Evolutionary conservation across 2,797 vertebrate species (phyloP), one percentile per base, ranked within the genome.

Genomic region (Catostomus latipinnis): DNA sequence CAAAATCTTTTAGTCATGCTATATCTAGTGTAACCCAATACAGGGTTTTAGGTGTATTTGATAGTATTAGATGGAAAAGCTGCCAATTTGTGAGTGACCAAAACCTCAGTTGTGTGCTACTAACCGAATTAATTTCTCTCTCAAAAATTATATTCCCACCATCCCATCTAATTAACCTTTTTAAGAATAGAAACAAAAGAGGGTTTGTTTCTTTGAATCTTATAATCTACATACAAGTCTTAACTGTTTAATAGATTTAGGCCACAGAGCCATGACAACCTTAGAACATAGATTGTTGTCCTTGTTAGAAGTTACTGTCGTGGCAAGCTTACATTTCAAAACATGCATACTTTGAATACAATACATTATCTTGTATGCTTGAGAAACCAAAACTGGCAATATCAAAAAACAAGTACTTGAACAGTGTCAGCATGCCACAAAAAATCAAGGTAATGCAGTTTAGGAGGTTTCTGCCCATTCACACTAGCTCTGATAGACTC

Each of bases 221-320:
- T 69, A 4, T 22, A 74, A 62, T 71, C 12, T 50, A 65, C 60
- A 80, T 13, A 9, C 66, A 71, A 43, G 50, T 49, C 34, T 50
- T 8, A 9, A 61, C 46, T 9, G 14, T 60, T 58, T 54, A 71
- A 62, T 62, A 71, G 34, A 73, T 61, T 68, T 52, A 60, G 54
- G 62, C 16, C 14, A 34, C 22, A 72, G 1, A n/a, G 3, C 48
- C n/a, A 1, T 53, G 18, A 16, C 34, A n/a, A 57, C 53, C 16
- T 68, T 58, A 34, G 14, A 71, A 58, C 46, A 22, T 53, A 18
- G 5, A 62, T 45, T 57, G 65, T 6, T 8, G 9, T 7, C 11
- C 4, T 34, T 43, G 13, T 9, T 11, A 16, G 14, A 8, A 67
- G 52, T 66, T 18, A 65, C 2, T 11, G 10, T 12, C 49, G 4